Conservation (phyloP, 2,888 invertebrate genomes). For the Tortrix viridana region DNA sequence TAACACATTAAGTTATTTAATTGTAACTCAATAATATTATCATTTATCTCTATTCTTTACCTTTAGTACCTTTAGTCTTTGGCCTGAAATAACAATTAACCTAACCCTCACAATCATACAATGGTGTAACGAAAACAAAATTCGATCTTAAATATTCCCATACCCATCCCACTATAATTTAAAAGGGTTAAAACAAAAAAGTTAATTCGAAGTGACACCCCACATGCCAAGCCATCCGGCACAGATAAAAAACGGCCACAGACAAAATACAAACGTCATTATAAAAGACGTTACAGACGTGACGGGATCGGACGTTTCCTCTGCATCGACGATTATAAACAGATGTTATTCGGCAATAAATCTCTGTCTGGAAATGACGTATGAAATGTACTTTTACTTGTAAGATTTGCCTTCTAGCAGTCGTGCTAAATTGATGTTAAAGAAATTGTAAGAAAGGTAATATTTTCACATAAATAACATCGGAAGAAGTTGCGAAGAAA, state of each 20-base stretch:
- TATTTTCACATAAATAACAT: constrained; percentile 7
- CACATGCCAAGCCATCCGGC: constrained; percentile 62
- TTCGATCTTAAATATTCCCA: constrained; percentile 59
- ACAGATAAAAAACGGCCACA: constrained; percentile 42
- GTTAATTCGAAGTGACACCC: constrained; percentile 66
- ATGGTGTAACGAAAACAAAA: constrained; percentile 21
- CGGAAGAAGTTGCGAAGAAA: neutral
- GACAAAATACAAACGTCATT: constrained; percentile 49
- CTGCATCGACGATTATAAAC: constrained; percentile 74
- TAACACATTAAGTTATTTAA: too few relatives aligned
- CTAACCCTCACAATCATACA: neutral
- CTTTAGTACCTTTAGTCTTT: too few relatives aligned
- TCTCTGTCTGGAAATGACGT: constrained; percentile 57
- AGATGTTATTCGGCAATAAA: constrained; percentile 74
- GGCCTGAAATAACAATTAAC: neutral
- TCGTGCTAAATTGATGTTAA: constrained; percentile 29
- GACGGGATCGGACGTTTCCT: constrained; percentile 69
- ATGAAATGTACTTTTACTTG: constrained; percentile 37
- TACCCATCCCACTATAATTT: constrained; percentile 70
- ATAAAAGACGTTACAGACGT: constrained; percentile 66
- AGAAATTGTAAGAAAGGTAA: constrained; percentile 11
- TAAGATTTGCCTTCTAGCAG: constrained; percentile 33
- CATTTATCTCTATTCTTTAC: too few relatives aligned
- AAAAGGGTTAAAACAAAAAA: constrained; percentile 77
- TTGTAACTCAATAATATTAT: too few relatives aligned